Evolutionary conservation across 2,113 vertebrate species (phyloP).

Genomic region (Marcusenius ussheri): DNA sequence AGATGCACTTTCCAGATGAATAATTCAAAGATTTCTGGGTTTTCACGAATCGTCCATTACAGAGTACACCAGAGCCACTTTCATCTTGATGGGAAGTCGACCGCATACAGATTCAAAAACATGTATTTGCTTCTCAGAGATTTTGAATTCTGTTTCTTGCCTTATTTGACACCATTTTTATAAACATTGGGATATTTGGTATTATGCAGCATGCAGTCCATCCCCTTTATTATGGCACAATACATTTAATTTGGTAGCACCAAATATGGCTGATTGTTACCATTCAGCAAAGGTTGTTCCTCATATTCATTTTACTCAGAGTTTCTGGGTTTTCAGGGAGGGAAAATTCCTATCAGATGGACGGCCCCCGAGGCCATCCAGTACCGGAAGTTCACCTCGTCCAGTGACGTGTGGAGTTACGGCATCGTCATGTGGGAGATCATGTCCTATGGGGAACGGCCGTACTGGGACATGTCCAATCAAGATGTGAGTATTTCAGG

Average conservation of each 20-base stretch:
- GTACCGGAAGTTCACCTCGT: constrained; percentile 68
- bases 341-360: constrained; percentile 69
- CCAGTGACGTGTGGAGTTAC: constrained; percentile 69
- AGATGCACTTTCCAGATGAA: neutral
- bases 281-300: neutral
- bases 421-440: constrained; percentile 72
- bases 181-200: neutral
- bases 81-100: neutral
- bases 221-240: neutral
- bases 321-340: constrained; percentile 46
- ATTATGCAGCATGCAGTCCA: neutral
- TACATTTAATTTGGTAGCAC: neutral
- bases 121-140: neutral
- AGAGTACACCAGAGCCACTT: neutral
- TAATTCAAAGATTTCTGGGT: constrained; percentile 1
- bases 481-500: constrained; percentile 55
- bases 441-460: constrained; percentile 68
- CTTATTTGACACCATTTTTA: neutral
- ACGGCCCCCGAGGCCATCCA: constrained; percentile 68
- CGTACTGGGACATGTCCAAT: constrained; percentile 73
- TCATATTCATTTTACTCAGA: neutral
- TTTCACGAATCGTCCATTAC: neutral
- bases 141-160: neutral
- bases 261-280: neutral
- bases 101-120: neutral